Conservation (phyloP, 2,113 vertebrate species). For the Zosterops japonicus region DNA sequence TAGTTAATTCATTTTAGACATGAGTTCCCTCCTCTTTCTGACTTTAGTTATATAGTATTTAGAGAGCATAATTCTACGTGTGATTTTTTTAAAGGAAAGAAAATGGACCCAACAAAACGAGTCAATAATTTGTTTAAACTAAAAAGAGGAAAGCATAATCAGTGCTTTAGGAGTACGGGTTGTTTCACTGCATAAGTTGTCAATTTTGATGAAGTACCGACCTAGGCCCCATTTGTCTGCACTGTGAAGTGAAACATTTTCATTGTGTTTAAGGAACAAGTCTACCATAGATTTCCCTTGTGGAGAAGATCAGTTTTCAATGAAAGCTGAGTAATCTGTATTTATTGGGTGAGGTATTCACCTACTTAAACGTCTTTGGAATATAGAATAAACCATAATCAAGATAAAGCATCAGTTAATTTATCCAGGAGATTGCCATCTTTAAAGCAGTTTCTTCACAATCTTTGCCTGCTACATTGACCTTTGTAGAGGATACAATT, state of each 20-base stretch:
- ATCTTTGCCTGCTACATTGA: constrained; percentile 24
- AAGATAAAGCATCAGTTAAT: constrained; percentile 54
- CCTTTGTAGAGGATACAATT: constrained; percentile 52
- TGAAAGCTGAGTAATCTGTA: constrained; percentile 44
- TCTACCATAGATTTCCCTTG: constrained; percentile 31
- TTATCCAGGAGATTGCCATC: constrained; percentile 53
- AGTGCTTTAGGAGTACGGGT: not conserved
- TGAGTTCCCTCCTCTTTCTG: not conserved
- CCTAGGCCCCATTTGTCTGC: not conserved
- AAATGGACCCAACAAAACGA: not conserved
- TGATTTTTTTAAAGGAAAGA: not conserved
- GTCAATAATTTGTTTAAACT: not conserved
- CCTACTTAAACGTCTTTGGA: constrained; percentile 40
- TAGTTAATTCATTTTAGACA: not conserved
- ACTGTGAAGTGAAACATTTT: constrained; percentile 36
- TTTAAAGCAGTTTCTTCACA: constrained; percentile 18
- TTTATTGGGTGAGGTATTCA: constrained; percentile 49
- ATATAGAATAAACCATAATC: constrained; percentile 51
- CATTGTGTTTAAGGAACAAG: constrained; percentile 1
- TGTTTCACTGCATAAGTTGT: not conserved
- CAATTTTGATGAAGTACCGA: not conserved
- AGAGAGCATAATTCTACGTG: not conserved
- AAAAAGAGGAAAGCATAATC: not conserved
- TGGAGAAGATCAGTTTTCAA: constrained; percentile 38
- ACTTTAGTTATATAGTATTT: not conserved